Base-by-base conservation (phyloP, 2,888 invertebrate genomes). In the Pseudococcus viburni region DNA sequence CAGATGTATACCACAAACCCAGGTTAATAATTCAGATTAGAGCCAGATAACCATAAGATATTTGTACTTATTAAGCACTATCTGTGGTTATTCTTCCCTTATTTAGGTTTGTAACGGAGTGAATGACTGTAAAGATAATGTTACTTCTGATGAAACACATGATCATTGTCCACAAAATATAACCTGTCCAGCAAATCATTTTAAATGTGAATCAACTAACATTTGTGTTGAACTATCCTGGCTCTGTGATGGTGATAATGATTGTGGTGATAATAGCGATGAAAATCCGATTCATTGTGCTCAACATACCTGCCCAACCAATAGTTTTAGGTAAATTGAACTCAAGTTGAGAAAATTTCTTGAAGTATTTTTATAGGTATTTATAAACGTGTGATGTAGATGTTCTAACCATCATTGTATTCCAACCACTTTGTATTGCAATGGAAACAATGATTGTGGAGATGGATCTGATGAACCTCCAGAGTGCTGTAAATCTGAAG, bases 161-260 rank as follows among this genome's bases (percentile, higher is more conserved):
- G 96, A 96, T 90, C 94, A 95, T 19, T 98, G 98, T 90, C 96
- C 96, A 0, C 93, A 94, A 89, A 98, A 97, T 91, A 95, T 96
- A 0, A 98, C 97, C 0, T 99, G 98, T 90, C 96, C 97, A 0
- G 92, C 95, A 0, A 96, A 97, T 91, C 96, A 98, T 91, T 94
- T 98, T 68, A 97, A 98, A 91, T 98, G 98, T 91, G 96, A 96
- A 90, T 96, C 96, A 90, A 98, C 98, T 0, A 98, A 98, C 91
- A 97, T 98, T 90, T 99, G 99, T 91, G 98, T 99, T 0, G 99
- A 99, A 91, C 97, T 97, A 0, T 98, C 98, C 91, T 98, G 98
- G 97, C 93, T 99, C 0, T 99, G 99, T 92, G 98, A 99, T 91
- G 98, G 98, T 0, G 98, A 98, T 91, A 98, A 98, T 91, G 98